Conservation (phyloP, 2,888 invertebrate species). For the Buathra laborator region DNA sequence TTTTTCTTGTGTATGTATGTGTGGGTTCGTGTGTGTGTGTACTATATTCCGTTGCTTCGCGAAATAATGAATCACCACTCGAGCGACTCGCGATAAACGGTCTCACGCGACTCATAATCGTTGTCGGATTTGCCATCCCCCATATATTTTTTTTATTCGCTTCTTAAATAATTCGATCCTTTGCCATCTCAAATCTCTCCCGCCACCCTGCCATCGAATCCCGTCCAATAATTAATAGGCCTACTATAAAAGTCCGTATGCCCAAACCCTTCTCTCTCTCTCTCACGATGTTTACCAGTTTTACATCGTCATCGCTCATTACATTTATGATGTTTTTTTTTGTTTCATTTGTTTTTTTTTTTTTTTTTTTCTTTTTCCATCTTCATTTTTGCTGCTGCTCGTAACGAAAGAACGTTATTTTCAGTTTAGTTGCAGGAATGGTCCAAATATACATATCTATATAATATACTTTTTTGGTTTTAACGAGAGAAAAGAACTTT, state of each 20-base stretch:
- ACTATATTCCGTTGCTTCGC: constrained; percentile 66
- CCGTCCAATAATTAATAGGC: constrained; percentile 69
- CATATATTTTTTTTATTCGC: constrained; percentile 59
- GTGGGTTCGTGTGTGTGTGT: constrained; percentile 43
- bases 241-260: constrained; percentile 72
- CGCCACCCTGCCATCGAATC: constrained; percentile 74
- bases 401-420: constrained; percentile 84
- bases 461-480: constrained; percentile 85
- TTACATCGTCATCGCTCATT: constrained; percentile 77
- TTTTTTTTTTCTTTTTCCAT: constrained; percentile 60
- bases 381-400: constrained; percentile 78
- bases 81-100: constrained; percentile 73
- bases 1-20: constrained; percentile 18
- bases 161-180: constrained; percentile 76
- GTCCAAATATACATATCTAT: constrained; percentile 85
- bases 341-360: constrained; percentile 54
- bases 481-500: constrained; percentile 85
- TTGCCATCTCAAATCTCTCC: constrained; percentile 76
- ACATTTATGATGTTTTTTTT: constrained; percentile 60
- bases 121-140: constrained; percentile 63
- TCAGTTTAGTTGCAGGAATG: constrained; percentile 84
- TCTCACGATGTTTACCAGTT: constrained; percentile 68
- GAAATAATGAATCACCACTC: constrained; percentile 69
- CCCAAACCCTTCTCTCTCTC: constrained; percentile 10
- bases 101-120: constrained; percentile 68